Evolutionary conservation across 2,113 vertebrate genomes (phyloP).

Genomic region (Paramormyrops kingsleyae): DNA sequence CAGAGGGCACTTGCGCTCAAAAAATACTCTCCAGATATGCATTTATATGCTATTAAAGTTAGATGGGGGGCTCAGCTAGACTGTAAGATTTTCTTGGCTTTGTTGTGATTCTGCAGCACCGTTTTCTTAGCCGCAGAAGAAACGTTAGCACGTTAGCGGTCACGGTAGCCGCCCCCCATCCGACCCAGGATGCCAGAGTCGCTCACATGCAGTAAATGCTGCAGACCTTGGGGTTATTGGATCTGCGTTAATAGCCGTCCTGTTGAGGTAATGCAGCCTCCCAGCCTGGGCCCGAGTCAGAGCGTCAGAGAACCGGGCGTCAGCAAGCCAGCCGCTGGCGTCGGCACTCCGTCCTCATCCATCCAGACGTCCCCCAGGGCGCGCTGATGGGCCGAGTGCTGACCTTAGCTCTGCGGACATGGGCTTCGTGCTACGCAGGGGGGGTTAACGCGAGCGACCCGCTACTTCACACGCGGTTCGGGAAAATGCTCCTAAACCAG

Average conservation of each 20-base stretch:
- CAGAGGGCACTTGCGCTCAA: neutral
- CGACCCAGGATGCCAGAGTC: constrained; percentile 13
- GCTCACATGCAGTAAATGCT: constrained; percentile 44
- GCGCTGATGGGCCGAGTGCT: neutral
- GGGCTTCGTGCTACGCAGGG: neutral
- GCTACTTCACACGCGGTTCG: neutral
- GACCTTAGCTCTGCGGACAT: neutral
- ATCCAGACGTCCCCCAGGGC: neutral
- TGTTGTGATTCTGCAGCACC: neutral
- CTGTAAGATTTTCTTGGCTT: neutral
- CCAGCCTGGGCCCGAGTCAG: constrained; percentile 35
- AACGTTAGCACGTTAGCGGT: neutral
- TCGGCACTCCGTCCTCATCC: constrained; percentile 45
- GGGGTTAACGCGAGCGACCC: neutral
- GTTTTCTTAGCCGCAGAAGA: neutral
- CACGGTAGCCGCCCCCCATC: neutral
- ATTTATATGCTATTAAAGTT: neutral
- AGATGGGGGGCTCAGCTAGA: neutral
- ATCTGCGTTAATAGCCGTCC: constrained; percentile 29
- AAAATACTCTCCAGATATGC: neutral
- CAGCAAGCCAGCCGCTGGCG: constrained; percentile 48
- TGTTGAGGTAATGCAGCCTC: constrained; percentile 14
- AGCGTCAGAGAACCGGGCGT: constrained; percentile 49
- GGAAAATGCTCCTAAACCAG: neutral
- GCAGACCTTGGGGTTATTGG: constrained; percentile 46